Evolutionary conservation across 2,888 invertebrate species (phyloP), one percentile per base, ranked within the genome.

Genomic region (Metopia argyrocephala): DNA sequence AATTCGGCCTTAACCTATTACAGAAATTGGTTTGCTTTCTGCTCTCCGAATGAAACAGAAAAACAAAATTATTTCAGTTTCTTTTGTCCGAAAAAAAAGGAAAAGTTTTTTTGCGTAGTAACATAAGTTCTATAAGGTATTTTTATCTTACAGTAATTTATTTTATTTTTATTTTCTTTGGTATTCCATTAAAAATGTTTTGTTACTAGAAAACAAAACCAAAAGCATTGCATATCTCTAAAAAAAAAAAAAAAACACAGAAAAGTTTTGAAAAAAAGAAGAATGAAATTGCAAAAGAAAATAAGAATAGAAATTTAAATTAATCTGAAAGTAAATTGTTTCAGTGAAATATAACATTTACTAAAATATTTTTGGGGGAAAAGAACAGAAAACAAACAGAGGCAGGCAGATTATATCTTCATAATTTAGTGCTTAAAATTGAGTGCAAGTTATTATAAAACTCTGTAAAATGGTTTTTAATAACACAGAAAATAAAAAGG

Each of bases 241-340:
- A 15, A 38, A 38, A 12, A 38, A 38, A 38, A 38, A 38, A 38
- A 5, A 31, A 12, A 12, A 38, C 38, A 38, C 3, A 15, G 12
- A 38, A 38, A 38, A 15, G 38, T n/a, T n/a, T n/a, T n/a, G n/a
- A n/a, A n/a, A n/a, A n/a, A n/a, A n/a, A n/a, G n/a, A n/a, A n/a
- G n/a, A n/a, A n/a, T n/a, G n/a, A n/a, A n/a, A n/a, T n/a, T n/a
- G n/a, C n/a, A n/a, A 28, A 38, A 62, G 15, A 56, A 27, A 56
- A 48, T 52, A 18, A 25, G 9, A 52, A 45, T 7, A 75, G 38
- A 76, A 52, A 56, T 28, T 52, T 78, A 65, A 78, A 65, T 78
- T 78, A 50, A 65, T 52, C 12, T 78, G 70, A 74, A 62, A 79
- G 56, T 64, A 57, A 52, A 62, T 48, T 74, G 28, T 74, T 79